Evolutionary conservation across 1,140 invertebrate genomes (phyloP), one percentile per base, ranked within the genome.

Genomic region (Coenobita brevimanus): DNA sequence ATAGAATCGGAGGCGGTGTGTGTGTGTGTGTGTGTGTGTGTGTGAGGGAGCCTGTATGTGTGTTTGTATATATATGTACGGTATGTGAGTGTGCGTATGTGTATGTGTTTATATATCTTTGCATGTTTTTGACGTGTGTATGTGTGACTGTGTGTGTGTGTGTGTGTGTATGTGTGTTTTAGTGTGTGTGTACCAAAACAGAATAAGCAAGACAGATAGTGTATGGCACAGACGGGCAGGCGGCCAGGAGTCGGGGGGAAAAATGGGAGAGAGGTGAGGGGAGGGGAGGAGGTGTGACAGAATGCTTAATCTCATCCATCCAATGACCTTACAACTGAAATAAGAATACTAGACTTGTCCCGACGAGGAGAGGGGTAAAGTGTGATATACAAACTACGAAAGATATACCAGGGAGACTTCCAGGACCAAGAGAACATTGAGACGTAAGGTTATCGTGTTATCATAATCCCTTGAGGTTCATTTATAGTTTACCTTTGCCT

Each of bases 1-100:
- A n/a, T n/a, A n/a, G n/a, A n/a, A n/a, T n/a, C n/a, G n/a, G n/a
- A n/a, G n/a, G n/a, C n/a, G n/a, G 64, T 24, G 30, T 6, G 30
- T 6, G 64, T 33, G 64, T n/a, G 64, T n/a, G 30, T 33, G 64
- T n/a, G n/a, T 57, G 78, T 57, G 43, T 17, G 3, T 80, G 46
- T 33, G 24, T 54, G 27, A n/a, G 60, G 0, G 36, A 8, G 64
- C 27, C 33, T 71, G 81, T 71, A 43, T 50, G 38, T 46, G 64
- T 21, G 80, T 41, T 15, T 33, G 36, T 67, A 38, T 46, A 33
- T 82, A 15, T 69, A 38, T 82, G 80, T 69, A n/a, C n/a, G n/a
- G 80, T 71, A 27, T 82, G 80, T 71, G 80, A 54, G 76, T 79
- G 76, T 79, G 76, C 38, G 30, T 60, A 46, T 60, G 76, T 60